These are phyloP conservation scores for Leptatherina wallacei DNA, from an alignment of 2,797 vertebrate species.

Conservation along the genomic window DNA sequence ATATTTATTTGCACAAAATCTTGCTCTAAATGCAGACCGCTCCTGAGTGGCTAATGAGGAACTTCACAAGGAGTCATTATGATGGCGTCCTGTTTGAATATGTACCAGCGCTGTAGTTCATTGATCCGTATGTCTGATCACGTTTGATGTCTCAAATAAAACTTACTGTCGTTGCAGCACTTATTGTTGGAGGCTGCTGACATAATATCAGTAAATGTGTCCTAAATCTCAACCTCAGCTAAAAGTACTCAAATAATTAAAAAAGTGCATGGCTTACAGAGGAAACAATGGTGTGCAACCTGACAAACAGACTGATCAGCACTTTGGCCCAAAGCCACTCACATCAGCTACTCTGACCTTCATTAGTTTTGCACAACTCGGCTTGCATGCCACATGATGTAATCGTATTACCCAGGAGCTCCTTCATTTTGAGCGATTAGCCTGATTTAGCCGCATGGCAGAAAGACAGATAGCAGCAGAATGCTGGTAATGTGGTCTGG, in stretches of 20 bases:
- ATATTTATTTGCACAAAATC: neutral
- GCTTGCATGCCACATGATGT: conserved; percentile 50
- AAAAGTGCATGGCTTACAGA: neutral
- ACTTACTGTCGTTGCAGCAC: neutral
- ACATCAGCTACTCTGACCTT: conserved; percentile 52
- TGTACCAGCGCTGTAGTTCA: neutral
- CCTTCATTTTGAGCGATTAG: conserved; percentile 51
- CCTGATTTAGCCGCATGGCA: conserved; percentile 50
- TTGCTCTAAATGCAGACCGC: conserved; percentile 9
- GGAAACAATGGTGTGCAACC: conserved; percentile 18
- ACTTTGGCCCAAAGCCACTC: conserved; percentile 7
- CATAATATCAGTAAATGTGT: neutral
- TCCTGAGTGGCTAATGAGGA: neutral
- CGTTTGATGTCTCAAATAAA: neutral
- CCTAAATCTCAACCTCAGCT: neutral
- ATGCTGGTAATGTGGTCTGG: conserved; percentile 58
- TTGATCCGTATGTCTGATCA: neutral
- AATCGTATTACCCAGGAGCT: conserved; percentile 53
- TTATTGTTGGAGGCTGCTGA: neutral
- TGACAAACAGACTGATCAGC: conserved; percentile 31
- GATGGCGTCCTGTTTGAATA: neutral
- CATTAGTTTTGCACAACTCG: conserved; percentile 48
- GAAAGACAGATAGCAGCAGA: conserved; percentile 53
- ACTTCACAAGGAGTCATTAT: neutral
- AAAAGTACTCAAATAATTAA: neutral